Percentiles rank a stretch among this genome's conserved stretches.
Conservation (phyloP, 1,140 invertebrate genomes). For the Chironomus tepperi region DNA sequence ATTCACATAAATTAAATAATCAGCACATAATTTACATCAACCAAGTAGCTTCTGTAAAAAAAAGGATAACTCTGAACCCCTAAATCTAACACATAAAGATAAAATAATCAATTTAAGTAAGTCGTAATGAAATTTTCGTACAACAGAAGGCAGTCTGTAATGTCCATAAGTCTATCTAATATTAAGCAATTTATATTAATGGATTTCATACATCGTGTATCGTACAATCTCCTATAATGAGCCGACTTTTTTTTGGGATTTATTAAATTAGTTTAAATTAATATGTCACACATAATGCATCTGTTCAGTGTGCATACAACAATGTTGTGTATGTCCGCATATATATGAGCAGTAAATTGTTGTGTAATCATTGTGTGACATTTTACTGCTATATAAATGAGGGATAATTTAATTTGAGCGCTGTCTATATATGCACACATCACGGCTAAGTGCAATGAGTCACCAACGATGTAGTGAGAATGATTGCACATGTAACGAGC, state of each 20-base stretch:
- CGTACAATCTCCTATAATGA: not conserved
- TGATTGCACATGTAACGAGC: not conserved
- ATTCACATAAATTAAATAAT: too few relatives aligned
- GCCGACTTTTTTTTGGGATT: not conserved
- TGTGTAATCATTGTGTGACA: not conserved
- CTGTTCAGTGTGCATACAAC: not conserved
- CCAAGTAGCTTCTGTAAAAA: too few relatives aligned
- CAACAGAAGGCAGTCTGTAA: not conserved
- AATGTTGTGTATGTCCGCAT: not conserved
- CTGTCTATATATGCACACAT: not conserved
- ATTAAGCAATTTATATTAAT: slow-evolving; percentile 15
- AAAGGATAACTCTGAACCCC: too few relatives aligned
- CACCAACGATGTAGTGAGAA: not conserved
- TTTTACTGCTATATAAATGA: not conserved
- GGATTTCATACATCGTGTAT: not conserved
- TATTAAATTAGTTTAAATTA: slow-evolving; percentile 15
- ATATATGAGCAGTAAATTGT: not conserved
- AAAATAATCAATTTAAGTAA: not conserved
- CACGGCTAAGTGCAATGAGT: not conserved
- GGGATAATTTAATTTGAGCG: slow-evolving; percentile 1
- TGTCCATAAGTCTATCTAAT: too few relatives aligned
- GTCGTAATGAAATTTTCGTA: slow-evolving; percentile 8
- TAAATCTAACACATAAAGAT: too few relatives aligned
- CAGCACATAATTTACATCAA: too few relatives aligned
- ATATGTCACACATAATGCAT: slow-evolving; percentile 13